These are phyloP conservation scores for Sinosuthora webbiana DNA, from an alignment of 2,113 vertebrate species.

Conservation along the genomic window DNA sequence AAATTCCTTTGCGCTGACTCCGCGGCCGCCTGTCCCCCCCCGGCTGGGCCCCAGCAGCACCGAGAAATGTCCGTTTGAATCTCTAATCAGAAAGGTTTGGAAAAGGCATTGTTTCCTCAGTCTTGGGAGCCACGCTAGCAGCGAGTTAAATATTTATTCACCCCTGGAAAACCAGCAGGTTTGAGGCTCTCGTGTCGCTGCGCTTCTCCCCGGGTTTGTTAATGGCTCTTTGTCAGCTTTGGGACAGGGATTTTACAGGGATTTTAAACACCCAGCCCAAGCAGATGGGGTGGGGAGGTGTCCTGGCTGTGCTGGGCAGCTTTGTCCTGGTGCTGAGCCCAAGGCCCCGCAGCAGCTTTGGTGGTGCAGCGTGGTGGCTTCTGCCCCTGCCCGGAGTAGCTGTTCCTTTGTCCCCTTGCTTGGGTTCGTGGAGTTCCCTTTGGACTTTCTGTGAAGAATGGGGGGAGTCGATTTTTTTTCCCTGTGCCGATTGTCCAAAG, in stretches of 20 bases:
- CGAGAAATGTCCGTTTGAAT: conserved; percentile 36
- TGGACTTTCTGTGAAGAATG: not conserved
- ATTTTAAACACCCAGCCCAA: rapidly evolving
- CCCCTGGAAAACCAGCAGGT: not conserved
- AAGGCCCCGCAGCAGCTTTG: not conserved
- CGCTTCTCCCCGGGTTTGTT: not conserved
- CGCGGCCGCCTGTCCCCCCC: conserved; percentile 11
- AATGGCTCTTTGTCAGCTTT: not conserved
- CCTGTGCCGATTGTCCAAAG: rapidly evolving
- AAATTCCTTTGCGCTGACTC: conserved; percentile 51
- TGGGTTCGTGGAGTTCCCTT: not conserved
- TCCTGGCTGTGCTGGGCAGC: not conserved
- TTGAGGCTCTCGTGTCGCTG: not conserved
- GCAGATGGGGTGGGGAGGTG: not conserved
- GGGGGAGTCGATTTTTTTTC: not conserved
- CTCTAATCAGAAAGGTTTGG: not conserved
- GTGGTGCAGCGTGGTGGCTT: not conserved
- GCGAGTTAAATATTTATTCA: conserved; percentile 49
- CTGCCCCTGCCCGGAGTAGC: not conserved
- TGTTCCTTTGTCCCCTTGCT: not conserved
- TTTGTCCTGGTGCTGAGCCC: not conserved
- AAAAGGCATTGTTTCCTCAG: conserved; percentile 25
- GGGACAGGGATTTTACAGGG: not conserved
- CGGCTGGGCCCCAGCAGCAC: conserved; percentile 25
- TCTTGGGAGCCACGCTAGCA: not conserved